phyloP scores from a whole-genome alignment of 2,113 vertebrate genomes.

The Mastomys natalensis region DNA sequence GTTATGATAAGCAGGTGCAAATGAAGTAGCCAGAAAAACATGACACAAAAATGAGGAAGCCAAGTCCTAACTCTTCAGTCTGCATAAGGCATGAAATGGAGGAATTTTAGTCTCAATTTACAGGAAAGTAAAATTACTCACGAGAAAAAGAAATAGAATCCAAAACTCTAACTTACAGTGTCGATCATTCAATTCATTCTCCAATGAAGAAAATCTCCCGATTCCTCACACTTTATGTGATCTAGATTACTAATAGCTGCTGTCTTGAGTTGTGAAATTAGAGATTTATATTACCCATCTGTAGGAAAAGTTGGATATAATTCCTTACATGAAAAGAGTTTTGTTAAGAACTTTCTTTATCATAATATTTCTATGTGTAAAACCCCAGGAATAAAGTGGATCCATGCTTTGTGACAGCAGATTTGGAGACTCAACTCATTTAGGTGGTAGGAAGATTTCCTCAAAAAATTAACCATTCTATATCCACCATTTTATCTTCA shows the following conservation, averaged over 20 bases:
- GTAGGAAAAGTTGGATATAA: neutral
- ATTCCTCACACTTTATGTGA: neutral
- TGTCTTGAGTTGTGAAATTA: slow-evolving; percentile 13
- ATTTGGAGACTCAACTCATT: neutral
- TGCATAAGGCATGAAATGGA: neutral
- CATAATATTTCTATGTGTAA: neutral
- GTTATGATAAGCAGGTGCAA: neutral
- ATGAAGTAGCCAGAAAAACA: neutral
- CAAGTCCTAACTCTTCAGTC: neutral
- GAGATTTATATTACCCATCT: slow-evolving; percentile 8
- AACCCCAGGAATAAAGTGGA: neutral
- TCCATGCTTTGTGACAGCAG: neutral
- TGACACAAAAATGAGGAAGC: neutral
- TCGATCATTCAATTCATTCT: slow-evolving; percentile 38
- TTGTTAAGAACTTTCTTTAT: slow-evolving; percentile 30
- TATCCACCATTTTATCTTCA: neutral
- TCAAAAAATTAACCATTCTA: neutral
- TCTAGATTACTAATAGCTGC: neutral
- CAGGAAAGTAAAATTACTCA: neutral
- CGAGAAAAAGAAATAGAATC: neutral
- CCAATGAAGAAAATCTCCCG: slow-evolving; percentile 16
- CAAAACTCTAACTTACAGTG: slow-evolving; percentile 48
- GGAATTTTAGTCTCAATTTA: neutral
- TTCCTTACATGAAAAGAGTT: neutral
- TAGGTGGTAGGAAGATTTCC: neutral